Evolutionary conservation across 2,888 invertebrate species (phyloP).

Genomic region (Plagiodera versicolora): DNA sequence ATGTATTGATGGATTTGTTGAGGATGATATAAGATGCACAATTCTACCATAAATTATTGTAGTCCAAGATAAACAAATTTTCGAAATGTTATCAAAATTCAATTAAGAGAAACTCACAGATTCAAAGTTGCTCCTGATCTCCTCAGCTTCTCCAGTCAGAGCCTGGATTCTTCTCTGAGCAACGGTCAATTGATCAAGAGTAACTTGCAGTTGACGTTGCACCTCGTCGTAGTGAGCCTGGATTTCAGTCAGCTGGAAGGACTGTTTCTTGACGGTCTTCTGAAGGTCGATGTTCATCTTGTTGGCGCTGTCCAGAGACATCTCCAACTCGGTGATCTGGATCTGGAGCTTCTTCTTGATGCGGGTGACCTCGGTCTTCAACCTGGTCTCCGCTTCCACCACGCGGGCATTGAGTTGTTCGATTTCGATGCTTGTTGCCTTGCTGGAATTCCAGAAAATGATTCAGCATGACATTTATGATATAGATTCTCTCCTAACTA

Average conservation of each 20-base stretch:
- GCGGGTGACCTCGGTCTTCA: conserved; percentile 94
- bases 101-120: conserved; percentile 59
- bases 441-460: conserved; percentile 61
- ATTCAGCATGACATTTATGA: not conserved
- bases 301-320: conserved; percentile 96
- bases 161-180: conserved; percentile 89
- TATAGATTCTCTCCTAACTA: not conserved
- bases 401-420: conserved; percentile 94
- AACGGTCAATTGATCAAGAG: conserved; percentile 89
- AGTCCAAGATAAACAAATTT: no score
- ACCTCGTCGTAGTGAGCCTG: conserved; percentile 96
- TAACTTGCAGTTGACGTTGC: conserved; percentile 93
- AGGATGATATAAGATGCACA: no score
- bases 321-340: conserved; percentile 94
- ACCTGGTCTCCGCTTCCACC: conserved; percentile 92
- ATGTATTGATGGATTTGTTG: no score
- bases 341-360: conserved; percentile 99
- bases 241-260: conserved; percentile 86
- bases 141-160: conserved; percentile 93
- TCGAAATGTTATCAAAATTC: no score
- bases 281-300: conserved; percentile 97
- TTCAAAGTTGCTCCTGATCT: conserved; percentile 90
- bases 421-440: conserved; percentile 97
- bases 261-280: conserved; percentile 97
- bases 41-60: no score